Percentiles rank a stretch among this genome's conserved stretches.
Conservation (phyloP, 2,113 vertebrate species). For the Nannobrachium achirus region DNA sequence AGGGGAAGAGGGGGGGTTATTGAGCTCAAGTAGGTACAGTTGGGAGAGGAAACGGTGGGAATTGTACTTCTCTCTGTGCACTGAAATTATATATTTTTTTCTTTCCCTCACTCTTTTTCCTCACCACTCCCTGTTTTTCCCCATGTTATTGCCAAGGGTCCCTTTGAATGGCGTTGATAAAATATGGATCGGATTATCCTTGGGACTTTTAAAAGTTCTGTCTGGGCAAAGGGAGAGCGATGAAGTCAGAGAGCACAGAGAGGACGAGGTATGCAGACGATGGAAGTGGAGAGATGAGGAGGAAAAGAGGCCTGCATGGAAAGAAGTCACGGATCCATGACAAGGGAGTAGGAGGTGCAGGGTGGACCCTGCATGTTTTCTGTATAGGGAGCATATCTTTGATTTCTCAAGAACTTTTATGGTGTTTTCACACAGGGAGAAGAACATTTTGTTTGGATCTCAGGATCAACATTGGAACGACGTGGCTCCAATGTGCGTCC, state of each 20-base stretch:
- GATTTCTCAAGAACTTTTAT: background rate
- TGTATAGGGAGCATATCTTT: slow-evolving; percentile 12
- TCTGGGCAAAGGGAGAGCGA: slow-evolving; percentile 35
- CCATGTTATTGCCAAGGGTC: slow-evolving; percentile 50
- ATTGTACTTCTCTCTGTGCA: slow-evolving; percentile 32
- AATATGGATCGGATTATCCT: slow-evolving; percentile 55
- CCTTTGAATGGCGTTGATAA: slow-evolving; percentile 40
- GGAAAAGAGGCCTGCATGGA: slow-evolving; percentile 31
- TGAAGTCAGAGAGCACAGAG: slow-evolving; percentile 40
- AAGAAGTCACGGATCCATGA: background rate
- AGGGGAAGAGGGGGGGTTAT: slow-evolving; percentile 44
- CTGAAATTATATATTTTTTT: slow-evolving; percentile 58
- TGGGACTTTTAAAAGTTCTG: slow-evolving; percentile 29
- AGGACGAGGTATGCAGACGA: slow-evolving; percentile 30
- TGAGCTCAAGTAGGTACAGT: slow-evolving; percentile 62
- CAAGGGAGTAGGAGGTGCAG: slow-evolving; percentile 37
- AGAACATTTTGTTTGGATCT: no score
- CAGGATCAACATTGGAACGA: no score
- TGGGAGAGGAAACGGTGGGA: slow-evolving; percentile 44
- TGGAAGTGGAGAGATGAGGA: slow-evolving; percentile 25
- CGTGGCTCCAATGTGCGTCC: no score
- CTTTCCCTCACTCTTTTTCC: slow-evolving; percentile 55
- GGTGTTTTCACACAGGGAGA: no score
- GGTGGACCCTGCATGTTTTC: slow-evolving; percentile 11
- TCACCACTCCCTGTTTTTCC: slow-evolving; percentile 58